These are phyloP conservation scores for Arrhamphus sclerolepis DNA, from an alignment of 2,797 vertebrate genomes.

Conservation along the genomic window DNA sequence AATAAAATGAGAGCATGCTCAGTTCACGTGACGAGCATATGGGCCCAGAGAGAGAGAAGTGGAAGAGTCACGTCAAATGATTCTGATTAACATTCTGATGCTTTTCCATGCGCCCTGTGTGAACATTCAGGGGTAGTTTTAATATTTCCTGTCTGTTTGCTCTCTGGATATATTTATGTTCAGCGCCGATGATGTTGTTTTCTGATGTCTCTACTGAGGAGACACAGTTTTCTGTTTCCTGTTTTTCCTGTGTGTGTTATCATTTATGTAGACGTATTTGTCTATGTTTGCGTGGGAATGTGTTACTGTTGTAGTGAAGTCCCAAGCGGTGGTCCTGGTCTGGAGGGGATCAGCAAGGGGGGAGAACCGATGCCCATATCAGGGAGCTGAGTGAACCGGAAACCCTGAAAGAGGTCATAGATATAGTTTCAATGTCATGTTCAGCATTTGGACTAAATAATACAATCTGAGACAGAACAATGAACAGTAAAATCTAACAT, in stretches of 20 bases:
- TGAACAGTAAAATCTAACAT: no score
- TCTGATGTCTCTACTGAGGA: no score
- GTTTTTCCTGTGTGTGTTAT: background rate
- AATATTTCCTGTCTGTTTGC: background rate
- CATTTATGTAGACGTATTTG: background rate
- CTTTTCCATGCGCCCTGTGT: background rate
- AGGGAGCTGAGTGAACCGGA: constrained; percentile 97
- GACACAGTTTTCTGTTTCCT: no score
- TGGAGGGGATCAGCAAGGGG: constrained; percentile 92
- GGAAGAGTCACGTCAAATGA: constrained; percentile 24
- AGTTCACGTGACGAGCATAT: constrained; percentile 42
- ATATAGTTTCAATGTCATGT: background rate
- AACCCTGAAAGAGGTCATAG: constrained; percentile 83
- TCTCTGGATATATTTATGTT: constrained; percentile 4
- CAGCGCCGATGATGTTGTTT: background rate
- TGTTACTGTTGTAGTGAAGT: constrained; percentile 91
- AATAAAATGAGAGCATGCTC: constrained; percentile 58
- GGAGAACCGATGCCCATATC: constrained; percentile 97
- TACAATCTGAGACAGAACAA: background rate
- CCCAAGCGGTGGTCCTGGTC: constrained; percentile 89
- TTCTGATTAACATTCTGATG: constrained; percentile 32
- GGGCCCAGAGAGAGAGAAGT: constrained; percentile 10
- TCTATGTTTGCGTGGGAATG: constrained; percentile 1
- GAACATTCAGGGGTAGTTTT: background rate
- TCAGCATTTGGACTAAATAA: background rate